Percentiles rank a stretch among this genome's conserved stretches.
phyloP scores from a whole-genome alignment of 2,113 vertebrate species.

The Atrichornis clamosus region DNA sequence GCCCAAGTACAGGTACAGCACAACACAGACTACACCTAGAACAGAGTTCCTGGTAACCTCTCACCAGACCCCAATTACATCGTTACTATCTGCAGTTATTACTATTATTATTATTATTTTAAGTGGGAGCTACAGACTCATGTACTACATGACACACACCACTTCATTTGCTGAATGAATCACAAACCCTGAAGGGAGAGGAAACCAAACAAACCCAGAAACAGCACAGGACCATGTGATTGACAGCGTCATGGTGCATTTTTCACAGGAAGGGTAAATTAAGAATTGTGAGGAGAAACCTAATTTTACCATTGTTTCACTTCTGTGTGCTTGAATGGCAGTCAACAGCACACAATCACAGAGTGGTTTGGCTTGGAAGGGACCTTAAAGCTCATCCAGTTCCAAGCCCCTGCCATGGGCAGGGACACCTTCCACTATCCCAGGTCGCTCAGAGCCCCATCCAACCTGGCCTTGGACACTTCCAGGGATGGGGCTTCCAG shows the following conservation, averaged over 20 bases:
- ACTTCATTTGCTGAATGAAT: slow-evolving; percentile 18
- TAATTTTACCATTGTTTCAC: slow-evolving; percentile 47
- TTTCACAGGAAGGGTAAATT: slow-evolving; percentile 47
- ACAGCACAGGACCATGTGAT: background rate
- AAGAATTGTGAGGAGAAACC: background rate
- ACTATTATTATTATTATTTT: background rate
- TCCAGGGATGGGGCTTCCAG: background rate
- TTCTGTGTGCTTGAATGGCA: background rate
- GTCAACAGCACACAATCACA: background rate
- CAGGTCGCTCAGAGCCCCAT: rapidly evolving
- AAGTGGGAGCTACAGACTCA: background rate
- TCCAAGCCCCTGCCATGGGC: background rate
- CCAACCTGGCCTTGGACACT: background rate
- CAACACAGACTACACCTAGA: background rate
- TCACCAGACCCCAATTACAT: background rate
- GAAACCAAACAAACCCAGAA: slow-evolving; percentile 26
- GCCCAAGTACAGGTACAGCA: background rate
- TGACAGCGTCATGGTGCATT: background rate
- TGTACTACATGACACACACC: background rate
- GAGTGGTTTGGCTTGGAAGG: background rate
- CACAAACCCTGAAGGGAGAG: slow-evolving; percentile 1
- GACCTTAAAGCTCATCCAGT: background rate
- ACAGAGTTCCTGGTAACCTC: background rate
- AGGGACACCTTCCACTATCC: background rate
- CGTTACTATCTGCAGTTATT: background rate